These are phyloP conservation scores for Oeneis ivallda DNA, from an alignment of 2,888 invertebrate genomes.

Conservation along the genomic window DNA sequence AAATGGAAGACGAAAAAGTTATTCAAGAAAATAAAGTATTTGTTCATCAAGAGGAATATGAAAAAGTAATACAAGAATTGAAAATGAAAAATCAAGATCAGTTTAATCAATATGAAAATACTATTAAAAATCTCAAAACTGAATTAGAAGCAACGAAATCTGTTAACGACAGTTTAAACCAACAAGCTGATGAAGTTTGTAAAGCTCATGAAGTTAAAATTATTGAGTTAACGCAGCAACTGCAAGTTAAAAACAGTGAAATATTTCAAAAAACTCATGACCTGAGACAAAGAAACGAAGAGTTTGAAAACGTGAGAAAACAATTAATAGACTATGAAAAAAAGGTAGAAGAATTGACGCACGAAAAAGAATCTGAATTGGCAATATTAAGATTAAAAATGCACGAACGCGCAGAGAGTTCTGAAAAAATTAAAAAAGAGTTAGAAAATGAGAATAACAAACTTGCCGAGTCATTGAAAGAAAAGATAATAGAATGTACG, in stretches of 20 bases:
- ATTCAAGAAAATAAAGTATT: conserved; percentile 69
- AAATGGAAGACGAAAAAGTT: conserved; percentile 74
- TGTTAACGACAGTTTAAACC: conserved; percentile 54
- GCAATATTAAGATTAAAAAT: conserved; percentile 78
- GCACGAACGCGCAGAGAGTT: conserved; percentile 68
- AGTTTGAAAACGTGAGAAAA: conserved; percentile 68
- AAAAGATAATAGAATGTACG: conserved; percentile 74
- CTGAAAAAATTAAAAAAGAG: conserved; percentile 54
- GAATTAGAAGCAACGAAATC: conserved; percentile 54
- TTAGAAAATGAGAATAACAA: conserved; percentile 56
- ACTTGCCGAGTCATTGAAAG: conserved; percentile 61
- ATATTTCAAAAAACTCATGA: conserved; percentile 70
- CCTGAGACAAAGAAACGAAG: conserved; percentile 66
- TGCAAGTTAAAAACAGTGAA: conserved; percentile 66
- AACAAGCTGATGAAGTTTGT: conserved; percentile 52
- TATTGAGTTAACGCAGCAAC: conserved; percentile 55
- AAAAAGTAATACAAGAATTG: conserved; percentile 62
- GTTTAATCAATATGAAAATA: conserved; percentile 49
- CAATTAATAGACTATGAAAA: conserved; percentile 69
- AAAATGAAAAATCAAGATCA: conserved; percentile 51
- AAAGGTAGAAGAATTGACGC: conserved; percentile 72
- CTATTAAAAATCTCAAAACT: conserved; percentile 51
- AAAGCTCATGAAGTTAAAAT: conserved; percentile 50
- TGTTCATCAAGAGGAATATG: conserved; percentile 72
- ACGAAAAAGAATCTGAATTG: conserved; percentile 79